phyloP scores from a whole-genome alignment of 2,888 invertebrate species.

The Lithophane leautieri region DNA sequence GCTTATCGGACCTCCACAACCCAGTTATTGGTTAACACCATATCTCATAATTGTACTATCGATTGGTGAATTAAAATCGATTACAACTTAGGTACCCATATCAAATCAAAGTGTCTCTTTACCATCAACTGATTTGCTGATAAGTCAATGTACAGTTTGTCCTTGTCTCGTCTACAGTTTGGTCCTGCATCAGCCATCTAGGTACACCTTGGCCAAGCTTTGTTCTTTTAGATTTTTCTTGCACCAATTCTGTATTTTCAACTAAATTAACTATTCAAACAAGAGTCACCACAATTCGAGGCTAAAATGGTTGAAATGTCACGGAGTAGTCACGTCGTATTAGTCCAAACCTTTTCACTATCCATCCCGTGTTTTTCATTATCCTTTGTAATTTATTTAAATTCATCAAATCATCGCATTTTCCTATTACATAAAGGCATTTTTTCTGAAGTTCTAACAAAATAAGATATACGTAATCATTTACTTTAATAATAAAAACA shows the following conservation, averaged over 20 bases:
- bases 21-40: too few species aligned
- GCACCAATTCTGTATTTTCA: neutral
- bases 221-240: neutral
- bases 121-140: neutral
- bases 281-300: neutral
- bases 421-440: constrained; percentile 52
- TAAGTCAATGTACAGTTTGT: neutral
- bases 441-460: constrained; percentile 58
- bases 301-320: neutral
- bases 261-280: neutral
- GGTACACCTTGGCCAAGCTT: neutral
- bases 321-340: constrained; percentile 48
- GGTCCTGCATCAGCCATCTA: neutral
- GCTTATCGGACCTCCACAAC: too few species aligned
- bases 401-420: constrained; percentile 49
- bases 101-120: constrained; percentile 34
- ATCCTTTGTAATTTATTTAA: constrained; percentile 68
- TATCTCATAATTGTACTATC: neutral
- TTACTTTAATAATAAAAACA: constrained; percentile 33
- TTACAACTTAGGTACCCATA: neutral
- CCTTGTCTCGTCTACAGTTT: neutral
- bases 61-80: neutral
- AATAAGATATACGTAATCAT: constrained; percentile 42
- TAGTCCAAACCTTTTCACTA: constrained; percentile 71
- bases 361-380: constrained; percentile 74